These are phyloP conservation scores for Pterois miles DNA, from an alignment of 2,797 vertebrate genomes.

Conservation along the genomic window DNA sequence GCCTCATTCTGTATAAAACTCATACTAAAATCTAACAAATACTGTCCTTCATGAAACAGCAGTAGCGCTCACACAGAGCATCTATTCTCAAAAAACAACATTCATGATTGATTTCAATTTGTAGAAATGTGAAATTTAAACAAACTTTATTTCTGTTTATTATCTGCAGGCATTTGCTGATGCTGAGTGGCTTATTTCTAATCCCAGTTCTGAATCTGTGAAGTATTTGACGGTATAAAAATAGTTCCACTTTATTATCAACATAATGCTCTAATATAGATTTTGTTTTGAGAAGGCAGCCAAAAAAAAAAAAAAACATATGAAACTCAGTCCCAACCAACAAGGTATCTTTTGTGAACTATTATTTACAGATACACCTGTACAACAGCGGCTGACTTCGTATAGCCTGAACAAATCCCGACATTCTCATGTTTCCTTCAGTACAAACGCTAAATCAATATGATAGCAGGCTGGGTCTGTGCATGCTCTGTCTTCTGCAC, in stretches of 20 bases:
- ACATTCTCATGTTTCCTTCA: conserved; percentile 53
- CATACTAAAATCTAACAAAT: conserved; percentile 52
- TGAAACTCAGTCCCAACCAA: conserved; percentile 35
- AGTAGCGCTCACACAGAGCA: conserved; percentile 54
- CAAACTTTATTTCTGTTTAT: background rate
- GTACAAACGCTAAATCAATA: conserved; percentile 46
- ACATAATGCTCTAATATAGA: conserved; percentile 17
- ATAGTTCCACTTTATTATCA: conserved; percentile 47
- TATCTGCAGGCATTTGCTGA: conserved; percentile 33
- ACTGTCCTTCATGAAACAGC: conserved; percentile 49
- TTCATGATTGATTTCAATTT: conserved; percentile 8
- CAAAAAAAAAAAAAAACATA: conserved; percentile 20
- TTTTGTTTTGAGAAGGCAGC: conserved; percentile 1
- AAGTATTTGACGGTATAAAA: conserved; percentile 46
- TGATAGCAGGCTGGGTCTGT: conserved; percentile 43
- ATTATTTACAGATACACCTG: conserved; percentile 77
- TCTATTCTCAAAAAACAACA: conserved; percentile 16
- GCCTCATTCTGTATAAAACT: conserved; percentile 37
- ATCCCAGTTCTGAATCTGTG: conserved; percentile 35
- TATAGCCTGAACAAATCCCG: conserved; percentile 34
- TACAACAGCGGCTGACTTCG: conserved; percentile 60
- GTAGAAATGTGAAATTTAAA: conserved; percentile 28
- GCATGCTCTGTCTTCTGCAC: conserved; percentile 57
- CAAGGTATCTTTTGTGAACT: conserved; percentile 46
- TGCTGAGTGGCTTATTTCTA: conserved; percentile 12